Conservation (phyloP, 2,888 invertebrate genomes). For the Euzophera pinguis region DNA sequence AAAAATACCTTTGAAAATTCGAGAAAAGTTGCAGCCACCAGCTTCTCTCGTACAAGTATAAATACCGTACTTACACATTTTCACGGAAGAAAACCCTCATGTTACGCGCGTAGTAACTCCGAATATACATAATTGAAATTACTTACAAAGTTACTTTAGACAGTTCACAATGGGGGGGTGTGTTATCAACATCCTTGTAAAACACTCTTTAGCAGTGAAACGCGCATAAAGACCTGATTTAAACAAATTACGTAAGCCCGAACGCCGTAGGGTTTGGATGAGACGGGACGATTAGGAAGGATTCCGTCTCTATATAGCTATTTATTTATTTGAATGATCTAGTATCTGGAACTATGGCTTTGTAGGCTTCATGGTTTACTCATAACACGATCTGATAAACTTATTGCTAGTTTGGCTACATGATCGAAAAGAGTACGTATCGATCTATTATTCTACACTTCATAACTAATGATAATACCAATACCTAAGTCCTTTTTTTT, state of each 20-base stretch:
- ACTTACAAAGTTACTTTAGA: slow-evolving; percentile 13
- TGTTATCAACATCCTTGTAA: slow-evolving; percentile 7
- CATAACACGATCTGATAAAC: too few relatives aligned
- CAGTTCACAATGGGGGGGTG: slow-evolving; percentile 3
- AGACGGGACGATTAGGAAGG: not conserved
- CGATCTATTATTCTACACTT: too few relatives aligned
- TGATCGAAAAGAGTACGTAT: too few relatives aligned
- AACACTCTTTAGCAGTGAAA: slow-evolving; percentile 4
- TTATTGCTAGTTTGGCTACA: too few relatives aligned
- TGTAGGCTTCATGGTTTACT: too few relatives aligned
- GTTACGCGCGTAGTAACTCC: slow-evolving; percentile 3
- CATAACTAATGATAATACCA: too few relatives aligned
- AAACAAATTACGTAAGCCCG: slow-evolving; percentile 55
- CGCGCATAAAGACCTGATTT: slow-evolving; percentile 32
- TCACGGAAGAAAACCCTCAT: not conserved
- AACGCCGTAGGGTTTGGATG: slow-evolving; percentile 16
- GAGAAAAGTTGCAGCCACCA: too few relatives aligned
- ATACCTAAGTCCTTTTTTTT: too few relatives aligned
- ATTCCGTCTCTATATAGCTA: not conserved
- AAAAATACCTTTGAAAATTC: too few relatives aligned
- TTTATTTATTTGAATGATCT: too few relatives aligned
- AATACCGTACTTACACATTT: not conserved
- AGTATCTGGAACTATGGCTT: too few relatives aligned
- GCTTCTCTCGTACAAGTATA: not conserved
- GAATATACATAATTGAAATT: slow-evolving; percentile 11